These are phyloP conservation scores for Saccopteryx leptura DNA, from an alignment of 2,113 vertebrate species.

Conservation along the genomic window DNA sequence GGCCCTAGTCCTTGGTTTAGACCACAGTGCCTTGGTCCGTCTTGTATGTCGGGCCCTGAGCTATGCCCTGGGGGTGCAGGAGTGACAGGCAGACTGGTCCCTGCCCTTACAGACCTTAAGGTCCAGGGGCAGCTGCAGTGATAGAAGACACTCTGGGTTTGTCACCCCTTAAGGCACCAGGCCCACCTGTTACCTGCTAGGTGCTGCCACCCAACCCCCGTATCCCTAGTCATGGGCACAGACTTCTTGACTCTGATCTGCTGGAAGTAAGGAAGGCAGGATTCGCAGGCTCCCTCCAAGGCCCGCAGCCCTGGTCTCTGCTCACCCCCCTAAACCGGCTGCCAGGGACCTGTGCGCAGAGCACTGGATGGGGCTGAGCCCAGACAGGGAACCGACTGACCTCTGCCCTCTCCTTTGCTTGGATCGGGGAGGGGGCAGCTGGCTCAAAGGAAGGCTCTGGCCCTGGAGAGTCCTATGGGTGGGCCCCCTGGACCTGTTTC, in stretches of 20 bases:
- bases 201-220: background rate
- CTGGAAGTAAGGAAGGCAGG: background rate
- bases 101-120: background rate
- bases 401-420: background rate
- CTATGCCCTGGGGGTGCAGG: background rate
- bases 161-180: too few relatives aligned
- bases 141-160: background rate
- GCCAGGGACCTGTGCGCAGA: rapidly evolving
- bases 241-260: background rate
- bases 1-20: background rate
- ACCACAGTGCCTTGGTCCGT: rapidly evolving
- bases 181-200: background rate
- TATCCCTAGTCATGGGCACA: background rate
- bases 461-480: too few relatives aligned
- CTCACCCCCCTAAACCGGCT: background rate
- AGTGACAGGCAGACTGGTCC: background rate
- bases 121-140: too few relatives aligned
- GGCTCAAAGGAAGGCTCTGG: background rate
- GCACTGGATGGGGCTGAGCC: background rate
- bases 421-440: background rate
- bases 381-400: background rate
- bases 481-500: background rate
- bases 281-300: background rate
- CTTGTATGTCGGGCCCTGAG: rapidly evolving
- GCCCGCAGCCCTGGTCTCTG: background rate